Evolutionary conservation across 2,113 vertebrate genomes (phyloP).

Genomic region (Nasalis larvatus): DNA sequence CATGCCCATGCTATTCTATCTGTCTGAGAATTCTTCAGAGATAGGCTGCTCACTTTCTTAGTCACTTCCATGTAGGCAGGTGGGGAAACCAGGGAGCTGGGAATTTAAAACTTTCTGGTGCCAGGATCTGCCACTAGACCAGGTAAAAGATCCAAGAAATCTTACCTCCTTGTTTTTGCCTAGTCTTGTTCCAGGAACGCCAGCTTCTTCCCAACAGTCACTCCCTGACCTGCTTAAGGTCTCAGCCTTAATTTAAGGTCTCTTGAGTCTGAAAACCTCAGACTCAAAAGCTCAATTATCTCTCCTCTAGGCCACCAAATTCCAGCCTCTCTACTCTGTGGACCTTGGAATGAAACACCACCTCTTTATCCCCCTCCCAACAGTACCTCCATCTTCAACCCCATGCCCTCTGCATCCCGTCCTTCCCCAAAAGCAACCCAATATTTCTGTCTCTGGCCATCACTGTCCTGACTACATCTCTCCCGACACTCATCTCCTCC

Average conservation of each 20-base stretch:
- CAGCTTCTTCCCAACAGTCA: neutral
- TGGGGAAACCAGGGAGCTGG: neutral
- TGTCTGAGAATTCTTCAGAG: slow-evolving; percentile 26
- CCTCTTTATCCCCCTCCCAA: neutral
- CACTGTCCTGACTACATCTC: neutral
- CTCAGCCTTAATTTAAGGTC: neutral
- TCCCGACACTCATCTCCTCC: neutral
- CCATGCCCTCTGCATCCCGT: neutral
- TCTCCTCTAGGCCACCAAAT: neutral
- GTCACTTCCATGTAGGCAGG: neutral
- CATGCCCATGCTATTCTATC: neutral
- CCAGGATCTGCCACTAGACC: neutral
- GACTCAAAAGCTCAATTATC: neutral
- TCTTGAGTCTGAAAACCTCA: neutral
- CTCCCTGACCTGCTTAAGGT: neutral
- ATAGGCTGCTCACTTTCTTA: neutral
- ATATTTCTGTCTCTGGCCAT: neutral
- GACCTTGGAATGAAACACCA: neutral
- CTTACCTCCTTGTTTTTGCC: neutral
- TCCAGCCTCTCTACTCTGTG: neutral
- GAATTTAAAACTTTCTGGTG: slow-evolving; percentile 13
- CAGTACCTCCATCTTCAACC: neutral
- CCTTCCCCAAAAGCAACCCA: neutral
- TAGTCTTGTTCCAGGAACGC: neutral
- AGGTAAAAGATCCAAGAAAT: slow-evolving; percentile 21